These are phyloP conservation scores for Microcebus lehilahytsara DNA, from an alignment of 2,113 vertebrate species.

Conservation along the genomic window DNA sequence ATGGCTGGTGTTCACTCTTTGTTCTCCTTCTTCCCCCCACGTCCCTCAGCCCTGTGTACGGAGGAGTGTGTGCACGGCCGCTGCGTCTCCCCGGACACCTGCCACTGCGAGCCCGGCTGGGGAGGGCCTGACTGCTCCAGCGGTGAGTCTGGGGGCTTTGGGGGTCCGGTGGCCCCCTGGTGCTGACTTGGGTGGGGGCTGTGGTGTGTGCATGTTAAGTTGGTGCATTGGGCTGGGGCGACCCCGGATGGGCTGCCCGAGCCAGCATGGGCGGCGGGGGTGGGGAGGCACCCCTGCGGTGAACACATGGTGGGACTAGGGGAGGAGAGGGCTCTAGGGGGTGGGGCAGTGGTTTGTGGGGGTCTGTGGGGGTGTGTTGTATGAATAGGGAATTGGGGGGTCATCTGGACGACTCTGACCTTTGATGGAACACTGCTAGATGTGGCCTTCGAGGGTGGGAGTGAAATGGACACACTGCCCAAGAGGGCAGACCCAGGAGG, in stretches of 20 bases:
- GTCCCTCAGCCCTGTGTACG: slow-evolving; percentile 91
- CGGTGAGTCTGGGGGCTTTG: slow-evolving; percentile 88
- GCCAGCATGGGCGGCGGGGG: rapidly evolving
- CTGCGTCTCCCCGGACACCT: slow-evolving; percentile 97
- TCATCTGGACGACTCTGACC: background rate
- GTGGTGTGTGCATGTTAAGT: background rate
- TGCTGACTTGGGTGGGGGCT: background rate
- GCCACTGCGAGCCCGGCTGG: slow-evolving; percentile 98
- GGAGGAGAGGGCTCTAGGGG: background rate
- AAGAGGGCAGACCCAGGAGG: background rate
- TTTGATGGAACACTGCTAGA: background rate
- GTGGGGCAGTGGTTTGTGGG: rapidly evolving
- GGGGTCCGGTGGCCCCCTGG: rapidly evolving
- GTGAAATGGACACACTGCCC: background rate
- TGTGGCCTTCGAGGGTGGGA: background rate
- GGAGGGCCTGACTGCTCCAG: slow-evolving; percentile 99
- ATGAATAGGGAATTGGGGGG: background rate
- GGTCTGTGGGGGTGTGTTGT: background rate
- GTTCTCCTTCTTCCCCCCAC: background rate
- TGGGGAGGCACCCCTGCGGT: background rate
- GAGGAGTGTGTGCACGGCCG: slow-evolving; percentile 97
- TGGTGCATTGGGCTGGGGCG: background rate
- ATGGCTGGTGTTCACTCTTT: slow-evolving; percentile 37
- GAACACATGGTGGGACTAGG: too few relatives aligned
- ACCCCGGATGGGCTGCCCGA: background rate